Conservation (phyloP, 2,888 invertebrate genomes). For the Tuta absoluta region DNA sequence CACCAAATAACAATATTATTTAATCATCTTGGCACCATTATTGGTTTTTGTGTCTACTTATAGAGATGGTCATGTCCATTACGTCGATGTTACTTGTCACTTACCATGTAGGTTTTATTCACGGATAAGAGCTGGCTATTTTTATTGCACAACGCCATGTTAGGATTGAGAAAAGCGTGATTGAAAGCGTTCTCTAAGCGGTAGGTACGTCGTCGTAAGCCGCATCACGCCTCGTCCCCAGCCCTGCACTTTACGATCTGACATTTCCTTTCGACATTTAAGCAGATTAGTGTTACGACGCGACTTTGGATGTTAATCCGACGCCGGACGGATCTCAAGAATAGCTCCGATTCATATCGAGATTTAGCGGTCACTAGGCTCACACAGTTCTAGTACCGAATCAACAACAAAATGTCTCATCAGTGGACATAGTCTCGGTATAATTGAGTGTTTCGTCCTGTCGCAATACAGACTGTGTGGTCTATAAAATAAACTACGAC, state of each 20-base stretch:
- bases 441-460: conserved; percentile 5
- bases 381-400: neutral
- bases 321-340: conserved; percentile 75
- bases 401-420: neutral
- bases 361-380: conserved; percentile 63
- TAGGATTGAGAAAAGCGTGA: conserved; percentile 42
- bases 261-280: conserved; percentile 81
- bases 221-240: conserved; percentile 63
- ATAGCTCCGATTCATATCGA: conserved; percentile 72
- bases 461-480: neutral
- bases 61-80: conserved; percentile 13
- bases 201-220: conserved; percentile 66
- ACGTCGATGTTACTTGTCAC: conserved; percentile 23
- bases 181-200: conserved; percentile 59
- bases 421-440: neutral
- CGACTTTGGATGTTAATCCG: conserved; percentile 76
- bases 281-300: conserved; percentile 79
- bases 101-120: conserved; percentile 20
- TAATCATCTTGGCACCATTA: no score
- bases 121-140: conserved; percentile 20
- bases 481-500: conserved; percentile 1
- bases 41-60: conserved; percentile 8
- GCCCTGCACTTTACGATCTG: conserved; percentile 78
- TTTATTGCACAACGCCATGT: conserved; percentile 29
- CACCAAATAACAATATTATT: no score